Base-by-base conservation (phyloP, 2,113 vertebrate genomes). In the Tringa solitaria region DNA sequence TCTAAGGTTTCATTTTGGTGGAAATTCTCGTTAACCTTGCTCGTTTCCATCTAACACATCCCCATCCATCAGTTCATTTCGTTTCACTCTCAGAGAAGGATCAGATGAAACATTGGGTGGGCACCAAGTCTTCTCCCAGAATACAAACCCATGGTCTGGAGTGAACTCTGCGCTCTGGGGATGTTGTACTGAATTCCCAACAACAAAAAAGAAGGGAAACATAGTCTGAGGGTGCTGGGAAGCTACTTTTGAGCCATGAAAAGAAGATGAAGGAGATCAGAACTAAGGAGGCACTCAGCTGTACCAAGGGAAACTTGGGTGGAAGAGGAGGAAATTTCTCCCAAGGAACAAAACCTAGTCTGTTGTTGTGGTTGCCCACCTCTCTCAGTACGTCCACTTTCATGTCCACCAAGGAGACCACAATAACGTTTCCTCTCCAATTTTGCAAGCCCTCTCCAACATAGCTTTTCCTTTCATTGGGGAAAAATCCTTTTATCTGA, bases 181-280 rank as follows among this genome's bases (percentile, higher is more conserved):
- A 43, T 14, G 22, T 45, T 33, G 30, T 24, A n/a, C 14, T 14
- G 33, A 75, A 45, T 48, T 61, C 35, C 23, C 68, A 69, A 28
- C 2, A 15, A 18, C 26, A 48, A 22, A 46, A 57, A 46, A 19
- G n/a, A 50, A 57, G 21, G 46, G 10, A 69, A 51, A 2, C 1
- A 0, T 3, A 37, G 6, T 28, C 18, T 2, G 3, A 35, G 20
- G 21, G 33, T 24, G n/a, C 18, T 17, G 19, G 24, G 33, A 65
- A 74, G 45, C 33, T 22, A 22, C 19, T 86, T 43, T 4, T 43
- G 56, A 93, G 56, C 13, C n/a, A 45, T 9, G 6, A 41, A 74
- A 74, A 46, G 2, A 67, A 14, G 33, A 39, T 1, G 10, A 74
- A 43, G 37, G 43, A 90, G 17, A 33, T 48, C 7, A 22, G 24